Evolutionary conservation across 2,888 invertebrate genomes (phyloP), one percentile per base, ranked within the genome.

Genomic region (Lymantria monacha): DNA sequence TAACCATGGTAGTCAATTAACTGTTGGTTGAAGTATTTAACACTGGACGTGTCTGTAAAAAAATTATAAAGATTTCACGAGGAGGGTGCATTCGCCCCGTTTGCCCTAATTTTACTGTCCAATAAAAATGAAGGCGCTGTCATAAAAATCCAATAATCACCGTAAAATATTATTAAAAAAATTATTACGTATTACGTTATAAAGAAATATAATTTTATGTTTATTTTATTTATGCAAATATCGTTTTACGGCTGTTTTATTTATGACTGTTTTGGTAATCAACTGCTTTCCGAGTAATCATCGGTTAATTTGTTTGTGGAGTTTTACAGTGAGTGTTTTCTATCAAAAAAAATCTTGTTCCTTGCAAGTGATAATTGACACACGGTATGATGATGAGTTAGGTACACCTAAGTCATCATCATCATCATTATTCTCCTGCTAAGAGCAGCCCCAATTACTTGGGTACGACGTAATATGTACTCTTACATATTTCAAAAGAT

Each of bases 211-310:
- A 53, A 63, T 67, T 60, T 60, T 48, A 37, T 46, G 48, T 60
- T 49, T 48, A 46, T 59, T 53, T 53, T 54, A 22, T 62, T 62
- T 51, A 40, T 13, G 51, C n/a, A 30, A 49, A 53, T 31, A 12
- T n/a, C 8, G 22, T 3, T 42, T 42, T 42, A n/a, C 9, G 11
- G 9, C 11, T 36, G 36, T 36, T 11, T 9, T 36, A 11, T 11
- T 36, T 11, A 11, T 11, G 36, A 70, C 72, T 66, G 69, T 62
- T 66, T 70, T 61, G 5, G 70, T 68, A 79, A 76, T 80, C 11
- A 3, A 11, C 36, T 7, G 11, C 7, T 11, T 11, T 36, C 36
- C 11, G 10, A 2, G 10, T 3, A 11, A 7, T 11, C 36, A 2
- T 36, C 11, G 7, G 36, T 11, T 36, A 5, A 22, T 22, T 2